These are phyloP conservation scores for Platycheirus rosarum DNA, from an alignment of 2,888 invertebrate species.

Conservation along the genomic window DNA sequence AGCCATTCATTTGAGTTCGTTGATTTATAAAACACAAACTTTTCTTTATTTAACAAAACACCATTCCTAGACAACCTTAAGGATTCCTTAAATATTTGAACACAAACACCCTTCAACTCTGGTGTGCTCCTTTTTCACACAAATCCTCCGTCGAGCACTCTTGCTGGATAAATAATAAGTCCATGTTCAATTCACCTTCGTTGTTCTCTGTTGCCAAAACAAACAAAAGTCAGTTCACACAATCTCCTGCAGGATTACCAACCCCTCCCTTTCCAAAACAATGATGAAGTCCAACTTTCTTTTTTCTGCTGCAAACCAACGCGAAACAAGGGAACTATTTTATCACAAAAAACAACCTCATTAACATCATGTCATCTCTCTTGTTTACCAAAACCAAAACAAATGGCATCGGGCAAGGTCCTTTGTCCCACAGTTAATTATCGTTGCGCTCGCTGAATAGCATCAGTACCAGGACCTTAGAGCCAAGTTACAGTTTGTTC, in stretches of 20 bases:
- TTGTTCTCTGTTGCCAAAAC: neutral
- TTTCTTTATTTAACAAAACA: no score
- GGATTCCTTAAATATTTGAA: neutral
- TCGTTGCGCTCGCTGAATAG: neutral
- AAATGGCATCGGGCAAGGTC: constrained; percentile 31
- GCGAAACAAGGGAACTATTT: neutral
- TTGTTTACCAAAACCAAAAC: constrained; percentile 14
- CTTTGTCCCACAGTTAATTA: constrained; percentile 37
- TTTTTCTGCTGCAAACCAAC: neutral
- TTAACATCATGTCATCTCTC: constrained; percentile 49
- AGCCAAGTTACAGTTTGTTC: constrained; percentile 4
- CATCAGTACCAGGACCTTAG: neutral
- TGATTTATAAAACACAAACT: no score
- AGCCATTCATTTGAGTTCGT: no score
- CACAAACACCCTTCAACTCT: neutral
- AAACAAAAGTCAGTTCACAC: neutral
- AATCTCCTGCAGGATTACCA: constrained; percentile 7
- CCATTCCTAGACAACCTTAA: neutral
- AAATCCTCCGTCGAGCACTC: neutral
- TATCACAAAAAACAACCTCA: constrained; percentile 49
- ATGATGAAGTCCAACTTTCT: neutral
- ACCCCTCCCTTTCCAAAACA: no score
- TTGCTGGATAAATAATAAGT: constrained; percentile 6
- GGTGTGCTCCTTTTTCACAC: neutral
- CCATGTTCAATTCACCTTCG: neutral